These are phyloP conservation scores for Montipora capitata DNA, from an alignment of 92 coral and sea anemone species.

Conservation along the genomic window DNA sequence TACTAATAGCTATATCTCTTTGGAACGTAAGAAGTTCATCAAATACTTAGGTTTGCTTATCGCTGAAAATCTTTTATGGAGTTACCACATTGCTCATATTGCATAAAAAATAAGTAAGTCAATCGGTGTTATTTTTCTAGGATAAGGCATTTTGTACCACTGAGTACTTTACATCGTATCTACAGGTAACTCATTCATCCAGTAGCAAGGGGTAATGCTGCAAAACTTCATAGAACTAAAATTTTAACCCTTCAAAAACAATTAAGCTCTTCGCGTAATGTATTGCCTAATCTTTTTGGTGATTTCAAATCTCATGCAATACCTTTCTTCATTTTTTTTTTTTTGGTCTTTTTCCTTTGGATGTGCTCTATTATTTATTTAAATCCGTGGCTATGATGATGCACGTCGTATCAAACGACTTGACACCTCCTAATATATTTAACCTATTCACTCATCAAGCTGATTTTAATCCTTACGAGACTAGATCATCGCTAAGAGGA, in stretches of 20 bases:
- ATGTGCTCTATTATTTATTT: no score
- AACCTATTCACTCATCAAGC: no score
- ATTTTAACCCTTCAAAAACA: neutral
- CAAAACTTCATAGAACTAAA: neutral
- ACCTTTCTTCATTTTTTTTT: no score
- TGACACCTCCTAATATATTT: neutral
- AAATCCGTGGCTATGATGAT: neutral
- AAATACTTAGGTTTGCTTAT: no score
- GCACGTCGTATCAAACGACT: neutral
- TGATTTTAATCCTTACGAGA: no score
- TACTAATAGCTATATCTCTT: no score
- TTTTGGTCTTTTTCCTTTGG: no score
- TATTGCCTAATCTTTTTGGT: no score
- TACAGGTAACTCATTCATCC: neutral
- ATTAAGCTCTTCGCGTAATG: no score
- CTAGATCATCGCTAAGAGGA: no score
- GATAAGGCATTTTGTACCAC: neutral
- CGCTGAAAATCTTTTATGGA: neutral
- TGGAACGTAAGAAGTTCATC: no score
- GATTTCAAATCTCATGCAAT: no score
- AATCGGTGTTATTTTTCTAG: neutral
- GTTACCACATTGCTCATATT: constrained; percentile 1
- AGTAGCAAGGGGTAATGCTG: neutral
- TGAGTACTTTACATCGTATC: neutral
- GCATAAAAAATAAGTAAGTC: neutral